Evolutionary conservation across 2,797 vertebrate genomes (phyloP), one percentile per base, ranked within the genome.

Genomic region (Sebastes vulpes): DNA sequence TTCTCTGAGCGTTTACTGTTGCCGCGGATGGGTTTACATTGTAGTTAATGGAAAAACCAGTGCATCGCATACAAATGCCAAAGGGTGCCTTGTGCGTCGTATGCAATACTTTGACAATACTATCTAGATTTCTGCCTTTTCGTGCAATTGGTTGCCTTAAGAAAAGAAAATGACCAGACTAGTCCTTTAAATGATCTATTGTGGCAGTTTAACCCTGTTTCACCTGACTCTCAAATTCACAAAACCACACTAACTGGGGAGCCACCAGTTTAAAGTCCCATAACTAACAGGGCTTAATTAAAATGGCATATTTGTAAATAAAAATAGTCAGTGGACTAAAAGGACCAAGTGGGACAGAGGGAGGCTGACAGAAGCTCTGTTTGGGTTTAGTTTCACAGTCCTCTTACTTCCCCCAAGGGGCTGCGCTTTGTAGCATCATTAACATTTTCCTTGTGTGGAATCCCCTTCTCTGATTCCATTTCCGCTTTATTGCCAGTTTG

Each of bases 381-480:
- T 93, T 92, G 86, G 88, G 85, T 84, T 89, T 77, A 71, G 85
- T 90, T 91, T 91, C 83, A 87, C 82, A 78, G 83, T 70, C 54
- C 28, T 86, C 68, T 81, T 65, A 81, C 75, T 85, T 88, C 88
- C 86, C 81, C 84, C 73, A 74, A 79, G 77, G 84, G 80, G 68
- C 86, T 66, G 60, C 3, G 38, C 82, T 88, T 88, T 84, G 89
- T 83, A 84, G 63, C 82, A 77, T 91, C 88, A 84, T 83, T 63
- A 83, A 63, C 86, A 84, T 88, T 75, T 90, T 93, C 79, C 82
- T 81, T 28, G 77, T 68, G 79, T 85, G 86, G 91, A 92, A 89
- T 91, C 88, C 91, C 90, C 89, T 70, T 46, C 84, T 92, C 84
- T 90, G 86, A 90, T 88, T 88, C 86, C 53, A 75, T 89, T 93